These are phyloP conservation scores for Balearica regulorum DNA, from an alignment of 2,797 vertebrate species.

Conservation along the genomic window DNA sequence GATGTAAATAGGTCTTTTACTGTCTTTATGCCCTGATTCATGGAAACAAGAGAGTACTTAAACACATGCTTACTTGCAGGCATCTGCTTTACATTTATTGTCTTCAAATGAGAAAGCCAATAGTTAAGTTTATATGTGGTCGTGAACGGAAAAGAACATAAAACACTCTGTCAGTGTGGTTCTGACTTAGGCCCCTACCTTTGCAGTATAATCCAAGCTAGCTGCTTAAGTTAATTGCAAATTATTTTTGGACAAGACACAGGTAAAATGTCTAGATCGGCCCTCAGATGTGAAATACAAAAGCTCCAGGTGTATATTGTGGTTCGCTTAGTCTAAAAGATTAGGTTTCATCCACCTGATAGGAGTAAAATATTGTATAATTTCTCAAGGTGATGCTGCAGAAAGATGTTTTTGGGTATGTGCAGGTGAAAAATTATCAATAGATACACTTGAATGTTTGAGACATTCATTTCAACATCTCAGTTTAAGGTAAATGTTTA, in stretches of 20 bases:
- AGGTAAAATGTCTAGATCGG: background rate
- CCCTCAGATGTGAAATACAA: background rate
- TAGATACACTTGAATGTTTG: background rate
- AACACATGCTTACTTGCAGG: conserved; percentile 14
- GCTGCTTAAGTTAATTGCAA: background rate
- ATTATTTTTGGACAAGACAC: background rate
- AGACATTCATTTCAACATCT: background rate
- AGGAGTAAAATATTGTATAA: background rate
- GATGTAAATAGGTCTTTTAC: conserved; percentile 21
- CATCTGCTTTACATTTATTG: conserved; percentile 20
- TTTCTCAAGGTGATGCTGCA: background rate
- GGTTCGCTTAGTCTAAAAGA: background rate
- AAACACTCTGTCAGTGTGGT: background rate
- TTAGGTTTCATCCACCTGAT: background rate
- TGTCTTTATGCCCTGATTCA: conserved; percentile 46
- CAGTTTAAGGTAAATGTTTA: background rate
- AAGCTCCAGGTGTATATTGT: background rate
- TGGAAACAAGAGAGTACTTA: conserved; percentile 39
- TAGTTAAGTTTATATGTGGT: conserved; percentile 2
- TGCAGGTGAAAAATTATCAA: background rate
- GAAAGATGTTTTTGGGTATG: background rate
- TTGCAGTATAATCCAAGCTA: background rate
- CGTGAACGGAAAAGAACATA: background rate
- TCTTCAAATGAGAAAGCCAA: conserved; percentile 22
- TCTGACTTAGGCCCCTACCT: background rate